phyloP scores from a whole-genome alignment of 2,113 vertebrate genomes.

The Dromaius novaehollandiae region DNA sequence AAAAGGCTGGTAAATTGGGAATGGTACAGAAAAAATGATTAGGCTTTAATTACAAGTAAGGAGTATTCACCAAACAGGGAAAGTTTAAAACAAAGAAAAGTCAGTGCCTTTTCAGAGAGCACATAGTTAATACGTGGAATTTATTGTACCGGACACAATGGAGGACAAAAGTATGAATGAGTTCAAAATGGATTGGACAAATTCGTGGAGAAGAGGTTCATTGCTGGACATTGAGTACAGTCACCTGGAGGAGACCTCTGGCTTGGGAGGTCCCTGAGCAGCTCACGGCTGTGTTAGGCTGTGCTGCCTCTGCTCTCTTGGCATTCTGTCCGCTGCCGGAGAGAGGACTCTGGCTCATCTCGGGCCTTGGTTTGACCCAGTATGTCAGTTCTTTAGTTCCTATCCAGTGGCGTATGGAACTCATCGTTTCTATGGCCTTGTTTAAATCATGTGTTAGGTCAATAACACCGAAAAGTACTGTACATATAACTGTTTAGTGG shows the following conservation, averaged over 20 bases:
- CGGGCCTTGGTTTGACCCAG: not conserved
- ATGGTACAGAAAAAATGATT: not conserved
- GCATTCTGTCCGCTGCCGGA: rapidly evolving
- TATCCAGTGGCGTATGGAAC: rapidly evolving
- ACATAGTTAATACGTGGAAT: not conserved
- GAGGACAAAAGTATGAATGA: not conserved
- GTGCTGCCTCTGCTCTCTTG: rapidly evolving
- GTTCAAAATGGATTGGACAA: not conserved
- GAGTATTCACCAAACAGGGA: not conserved
- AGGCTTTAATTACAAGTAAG: not conserved
- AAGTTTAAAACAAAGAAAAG: not conserved
- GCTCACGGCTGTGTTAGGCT: not conserved
- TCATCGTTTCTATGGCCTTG: not conserved
- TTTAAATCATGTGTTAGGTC: not conserved
- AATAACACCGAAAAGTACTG: too few relatives aligned
- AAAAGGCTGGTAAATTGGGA: not conserved
- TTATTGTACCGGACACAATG: not conserved
- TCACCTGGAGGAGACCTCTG: not conserved
- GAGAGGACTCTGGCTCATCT: not conserved
- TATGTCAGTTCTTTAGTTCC: rapidly evolving
- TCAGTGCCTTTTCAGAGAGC: not conserved
- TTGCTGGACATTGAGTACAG: not conserved
- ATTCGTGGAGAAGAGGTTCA: not conserved
- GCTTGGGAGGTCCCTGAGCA: not conserved
- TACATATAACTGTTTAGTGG: rapidly evolving